These are phyloP conservation scores for Pygoscelis adeliae DNA, from an alignment of 2,113 vertebrate species.

Conservation along the genomic window DNA sequence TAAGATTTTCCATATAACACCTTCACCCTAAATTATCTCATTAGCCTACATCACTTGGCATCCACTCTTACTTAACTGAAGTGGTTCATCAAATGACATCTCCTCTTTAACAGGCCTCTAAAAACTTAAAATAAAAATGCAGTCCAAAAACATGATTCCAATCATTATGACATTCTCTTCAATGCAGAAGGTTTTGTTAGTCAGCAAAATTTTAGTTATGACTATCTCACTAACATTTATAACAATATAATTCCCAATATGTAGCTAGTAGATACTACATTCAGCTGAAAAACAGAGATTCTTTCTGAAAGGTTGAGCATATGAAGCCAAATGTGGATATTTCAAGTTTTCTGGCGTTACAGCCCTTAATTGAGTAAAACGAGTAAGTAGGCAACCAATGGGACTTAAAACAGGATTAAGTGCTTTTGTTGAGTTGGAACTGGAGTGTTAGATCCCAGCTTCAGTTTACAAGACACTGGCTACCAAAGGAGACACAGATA, in stretches of 20 bases:
- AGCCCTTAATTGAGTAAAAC: neutral
- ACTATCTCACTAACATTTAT: neutral
- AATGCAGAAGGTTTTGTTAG: neutral
- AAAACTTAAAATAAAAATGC: neutral
- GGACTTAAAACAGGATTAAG: neutral
- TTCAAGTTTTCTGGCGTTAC: neutral
- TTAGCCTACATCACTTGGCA: neutral
- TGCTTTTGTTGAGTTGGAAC: neutral
- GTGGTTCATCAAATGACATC: neutral
- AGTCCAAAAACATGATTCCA: neutral
- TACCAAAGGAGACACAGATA: neutral
- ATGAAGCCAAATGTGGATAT: neutral
- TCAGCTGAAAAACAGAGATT: neutral
- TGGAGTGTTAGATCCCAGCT: neutral
- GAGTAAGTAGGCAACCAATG: neutral
- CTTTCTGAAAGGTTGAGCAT: neutral
- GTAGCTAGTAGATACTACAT: neutral
- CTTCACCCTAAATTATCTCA: neutral
- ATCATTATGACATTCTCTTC: neutral
- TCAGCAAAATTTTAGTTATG: neutral
- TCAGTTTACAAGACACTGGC: neutral
- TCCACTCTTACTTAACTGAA: neutral
- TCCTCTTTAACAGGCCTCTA: neutral
- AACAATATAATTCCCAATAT: neutral
- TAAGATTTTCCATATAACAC: neutral